Base-by-base conservation (phyloP, 2,797 vertebrate species). In the Taeniopygia guttata region DNA sequence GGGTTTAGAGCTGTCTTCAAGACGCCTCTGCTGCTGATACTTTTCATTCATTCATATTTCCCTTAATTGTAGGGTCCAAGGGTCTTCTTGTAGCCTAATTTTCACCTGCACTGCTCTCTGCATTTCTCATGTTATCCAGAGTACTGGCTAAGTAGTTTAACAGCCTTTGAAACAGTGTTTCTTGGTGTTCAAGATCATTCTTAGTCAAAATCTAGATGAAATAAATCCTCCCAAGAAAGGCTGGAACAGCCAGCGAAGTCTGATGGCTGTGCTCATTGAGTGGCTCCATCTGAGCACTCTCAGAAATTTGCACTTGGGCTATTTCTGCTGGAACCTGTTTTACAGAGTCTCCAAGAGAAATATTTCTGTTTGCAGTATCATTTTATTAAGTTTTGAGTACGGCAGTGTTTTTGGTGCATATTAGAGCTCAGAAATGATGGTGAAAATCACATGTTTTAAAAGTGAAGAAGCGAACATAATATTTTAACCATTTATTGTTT, bases 381-480 rank as follows among this genome's bases (percentile, higher is more conserved):
- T 60, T 64, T 58, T 23, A 26, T 40, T 67, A 5, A 5, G 11
- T 51, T 45, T 43, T n/a, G n/a, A 56, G 18, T 29, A 30, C 36
- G n/a, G 27, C 17, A 60, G 9, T 9, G 34, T 0, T 58, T 55
- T 68, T 45, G 14, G 9, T 73, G 17, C 5, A 11, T 2, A 4
- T 40, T 51, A 29, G 20, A 38, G 27, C 42, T n/a, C 9, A 27
- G 32, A 56, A 77, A 48, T 38, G 10, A 64, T 11, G 40, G 29
- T 3, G 8, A 72, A 86, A 84, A 27, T 42, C 2, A 8, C 0
- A 0, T 0, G 3, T 38, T 74, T 76, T 66, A 30, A 60, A 89
- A 42, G 19, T 26, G 2, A 22, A 23, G 45, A 69, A 48, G 11
- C 6, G 3, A 70, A 34, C 13, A 19, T 8, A 75, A 9, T 59